phyloP scores from a whole-genome alignment of 2,888 invertebrate species.

The Carabus problematicus region DNA sequence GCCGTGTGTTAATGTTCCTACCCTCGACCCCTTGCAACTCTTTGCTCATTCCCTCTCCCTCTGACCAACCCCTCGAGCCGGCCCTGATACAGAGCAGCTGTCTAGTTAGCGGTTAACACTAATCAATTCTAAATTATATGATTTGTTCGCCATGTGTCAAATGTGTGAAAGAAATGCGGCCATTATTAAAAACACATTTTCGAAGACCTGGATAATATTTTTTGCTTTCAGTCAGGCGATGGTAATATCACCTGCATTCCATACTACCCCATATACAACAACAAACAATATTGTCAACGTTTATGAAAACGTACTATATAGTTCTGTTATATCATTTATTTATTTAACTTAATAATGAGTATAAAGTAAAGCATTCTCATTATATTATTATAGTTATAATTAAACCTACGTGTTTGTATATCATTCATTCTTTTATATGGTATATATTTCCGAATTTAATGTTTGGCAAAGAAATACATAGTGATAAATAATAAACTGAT shows the following conservation, averaged over 20 bases:
- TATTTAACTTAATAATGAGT: too few species aligned
- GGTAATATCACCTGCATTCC: background rate
- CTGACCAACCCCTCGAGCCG: constrained; percentile 28
- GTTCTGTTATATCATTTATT: too few species aligned
- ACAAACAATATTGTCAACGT: background rate
- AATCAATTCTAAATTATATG: constrained; percentile 56
- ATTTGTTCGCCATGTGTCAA: constrained; percentile 52
- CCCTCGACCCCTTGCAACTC: constrained; percentile 37
- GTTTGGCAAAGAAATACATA: too few species aligned
- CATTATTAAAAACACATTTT: constrained; percentile 57
- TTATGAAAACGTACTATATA: background rate
- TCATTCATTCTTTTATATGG: too few species aligned
- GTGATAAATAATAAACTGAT: too few species aligned
- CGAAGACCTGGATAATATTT: constrained; percentile 12
- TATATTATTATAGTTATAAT: too few species aligned
- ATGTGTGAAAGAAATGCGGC: constrained; percentile 47
- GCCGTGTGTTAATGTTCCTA: constrained; percentile 45
- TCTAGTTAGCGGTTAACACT: constrained; percentile 51
- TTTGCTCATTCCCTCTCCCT: too few species aligned
- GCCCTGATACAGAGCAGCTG: constrained; percentile 49
- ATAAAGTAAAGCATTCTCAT: too few species aligned
- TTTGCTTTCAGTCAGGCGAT: background rate
- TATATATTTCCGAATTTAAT: too few species aligned
- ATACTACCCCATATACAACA: background rate
- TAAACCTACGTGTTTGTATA: too few species aligned